These are phyloP conservation scores for Meliscaeva auricollis DNA, from an alignment of 2,888 invertebrate genomes.

Conservation along the genomic window DNA sequence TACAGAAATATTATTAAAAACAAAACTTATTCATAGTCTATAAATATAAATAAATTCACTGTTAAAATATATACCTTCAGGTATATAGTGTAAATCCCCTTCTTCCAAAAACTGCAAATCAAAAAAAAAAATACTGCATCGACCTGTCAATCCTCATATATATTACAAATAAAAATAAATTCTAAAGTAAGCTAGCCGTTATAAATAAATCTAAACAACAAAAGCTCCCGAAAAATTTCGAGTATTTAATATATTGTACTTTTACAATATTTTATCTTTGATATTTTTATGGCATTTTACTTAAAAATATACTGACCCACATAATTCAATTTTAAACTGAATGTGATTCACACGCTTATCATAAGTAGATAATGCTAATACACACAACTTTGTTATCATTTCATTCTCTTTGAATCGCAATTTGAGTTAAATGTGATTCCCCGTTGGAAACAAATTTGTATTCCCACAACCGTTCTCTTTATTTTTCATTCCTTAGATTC, in stretches of 20 bases:
- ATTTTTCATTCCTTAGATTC: neutral
- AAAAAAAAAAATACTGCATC: too few relatives aligned
- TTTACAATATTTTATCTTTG: neutral
- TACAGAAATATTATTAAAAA: too few relatives aligned
- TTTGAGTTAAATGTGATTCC: slow-evolving; percentile 10
- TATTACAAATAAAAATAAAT: too few relatives aligned
- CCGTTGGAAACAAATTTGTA: neutral
- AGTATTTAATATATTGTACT: neutral
- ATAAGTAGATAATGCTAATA: neutral
- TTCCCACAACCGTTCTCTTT: neutral
- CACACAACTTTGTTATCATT: slow-evolving; percentile 10
- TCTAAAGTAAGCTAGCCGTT: too few relatives aligned
- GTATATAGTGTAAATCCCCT: too few relatives aligned
- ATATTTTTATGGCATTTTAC: neutral
- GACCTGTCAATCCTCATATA: too few relatives aligned
- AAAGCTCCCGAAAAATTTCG: neutral
- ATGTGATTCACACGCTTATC: neutral
- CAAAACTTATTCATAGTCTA: too few relatives aligned
- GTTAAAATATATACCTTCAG: too few relatives aligned
- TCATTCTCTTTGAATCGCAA: neutral
- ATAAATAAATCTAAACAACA: neutral
- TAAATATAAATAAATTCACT: too few relatives aligned
- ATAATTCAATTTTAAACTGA: neutral
- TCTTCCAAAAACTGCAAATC: too few relatives aligned
- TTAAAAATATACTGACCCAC: slow-evolving; percentile 6